Conservation (phyloP, 2,888 invertebrate genomes). For the Epinotia brunnichana region DNA sequence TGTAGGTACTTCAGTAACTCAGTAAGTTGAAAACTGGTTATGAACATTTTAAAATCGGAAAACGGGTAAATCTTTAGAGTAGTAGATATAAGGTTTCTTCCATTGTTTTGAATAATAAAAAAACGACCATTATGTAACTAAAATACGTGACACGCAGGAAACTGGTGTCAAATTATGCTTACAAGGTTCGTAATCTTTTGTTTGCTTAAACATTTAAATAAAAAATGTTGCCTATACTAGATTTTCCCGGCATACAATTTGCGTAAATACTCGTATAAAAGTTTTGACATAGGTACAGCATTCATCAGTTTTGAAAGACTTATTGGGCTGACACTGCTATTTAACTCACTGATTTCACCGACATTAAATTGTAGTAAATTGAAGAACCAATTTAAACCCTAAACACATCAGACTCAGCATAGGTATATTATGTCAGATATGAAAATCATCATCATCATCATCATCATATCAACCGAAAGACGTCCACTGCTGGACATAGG, state of each 20-base stretch:
- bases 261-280: not conserved
- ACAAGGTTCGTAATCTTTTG: constrained; percentile 49
- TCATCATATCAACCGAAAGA: too few relatives aligned
- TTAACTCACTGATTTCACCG: too few relatives aligned
- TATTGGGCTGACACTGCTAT: too few relatives aligned
- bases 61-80: not conserved
- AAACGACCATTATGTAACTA: constrained; percentile 42
- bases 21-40: constrained; percentile 24
- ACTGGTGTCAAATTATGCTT: constrained; percentile 55
- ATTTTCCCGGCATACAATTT: constrained; percentile 3
- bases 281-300: not conserved
- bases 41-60: constrained; percentile 1
- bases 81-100: constrained; percentile 37
- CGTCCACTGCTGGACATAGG: too few relatives aligned
- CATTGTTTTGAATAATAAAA: constrained; percentile 39
- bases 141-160: constrained; percentile 50
- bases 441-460: too few relatives aligned
- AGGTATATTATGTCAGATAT: too few relatives aligned
- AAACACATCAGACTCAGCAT: too few relatives aligned
- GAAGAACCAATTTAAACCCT: too few relatives aligned
- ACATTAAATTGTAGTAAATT: too few relatives aligned
- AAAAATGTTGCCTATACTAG: constrained; percentile 21
- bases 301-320: not conserved
- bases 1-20: not conserved
- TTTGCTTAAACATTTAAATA: constrained; percentile 45